A percentile compares a stretch with the other conserved stretches of the same genome.
phyloP scores from a whole-genome alignment of 92 coral and sea anemone genomes.

The Muricea muricata region DNA sequence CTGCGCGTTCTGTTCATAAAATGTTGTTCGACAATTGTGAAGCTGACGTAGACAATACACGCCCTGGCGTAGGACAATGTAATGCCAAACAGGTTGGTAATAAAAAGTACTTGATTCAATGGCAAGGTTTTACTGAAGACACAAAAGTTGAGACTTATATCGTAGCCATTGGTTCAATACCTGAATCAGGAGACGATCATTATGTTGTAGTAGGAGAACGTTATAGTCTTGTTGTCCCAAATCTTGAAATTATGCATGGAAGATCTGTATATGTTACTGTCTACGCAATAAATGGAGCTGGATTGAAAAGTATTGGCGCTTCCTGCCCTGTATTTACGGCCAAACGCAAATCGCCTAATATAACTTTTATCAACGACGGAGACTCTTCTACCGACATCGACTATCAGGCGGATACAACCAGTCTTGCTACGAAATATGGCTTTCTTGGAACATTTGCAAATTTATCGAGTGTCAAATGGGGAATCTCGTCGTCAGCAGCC shows the following conservation, averaged over 20 bases:
- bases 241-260: conserved; percentile 78
- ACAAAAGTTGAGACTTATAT: conserved; percentile 72
- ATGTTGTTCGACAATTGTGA: conserved; percentile 78
- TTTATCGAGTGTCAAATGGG: conserved; percentile 78
- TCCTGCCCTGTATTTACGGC: conserved; percentile 78
- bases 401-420: conserved; percentile 72
- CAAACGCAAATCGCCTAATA: conserved; percentile 73
- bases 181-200: conserved; percentile 85
- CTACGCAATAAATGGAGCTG: conserved; percentile 79
- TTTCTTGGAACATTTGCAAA: conserved; percentile 57
- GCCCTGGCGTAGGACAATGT: conserved; percentile 81
- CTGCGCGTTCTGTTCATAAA: conserved; percentile 74
- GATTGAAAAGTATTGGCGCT: conserved; percentile 74
- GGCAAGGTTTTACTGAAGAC: conserved; percentile 87
- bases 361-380: conserved; percentile 85
- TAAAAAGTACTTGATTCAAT: conserved; percentile 79
- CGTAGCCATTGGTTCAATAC: conserved; percentile 79
- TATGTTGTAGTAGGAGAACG: conserved; percentile 68
- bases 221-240: conserved; percentile 65
- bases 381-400: conserved; percentile 64
- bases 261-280: conserved; percentile 78
- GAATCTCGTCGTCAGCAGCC: conserved; percentile 68
- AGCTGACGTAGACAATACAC: conserved; percentile 75
- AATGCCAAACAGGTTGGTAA: conserved; percentile 83
- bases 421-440: conserved; percentile 78